Evolutionary conservation across 64 coral and sea anemone genomes (phyloP), one percentile per base, ranked within the genome.

Genomic region (Dendrophyllia cribrosa): DNA sequence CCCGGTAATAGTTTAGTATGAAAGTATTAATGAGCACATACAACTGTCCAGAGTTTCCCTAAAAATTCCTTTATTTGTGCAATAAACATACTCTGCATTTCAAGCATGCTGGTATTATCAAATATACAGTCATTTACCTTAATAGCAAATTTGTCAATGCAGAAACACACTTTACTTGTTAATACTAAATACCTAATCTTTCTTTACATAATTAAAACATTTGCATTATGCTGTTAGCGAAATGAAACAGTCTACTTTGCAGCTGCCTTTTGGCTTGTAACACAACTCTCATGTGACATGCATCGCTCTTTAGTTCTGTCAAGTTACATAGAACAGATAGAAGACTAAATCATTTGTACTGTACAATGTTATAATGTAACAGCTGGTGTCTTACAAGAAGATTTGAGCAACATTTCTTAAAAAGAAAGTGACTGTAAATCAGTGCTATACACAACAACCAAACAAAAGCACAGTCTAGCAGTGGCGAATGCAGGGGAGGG

Each of bases 61-160:
- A 64, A 63, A 82, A 82, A 82, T 64, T 82, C 16, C 43, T 82
- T 82, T 82, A 82, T 82, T 82, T 82, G 78, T 82, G 58, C 78
- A 63, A 63, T 46, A 82, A 63, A 59, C 25, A 63, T 64, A 82
- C 56, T 82, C 34, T 64, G 26, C 78, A 82, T 58, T 64, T 58
- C 56, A 58, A 34, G 78, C 78, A 63, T 82, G 34, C 34, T 2
- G 2, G 34, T 2, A 44, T 64, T 59, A 82, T 64, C 58, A 82
- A 82, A 82, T 82, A 64, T 63, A 82, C 78, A 82, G 78, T 61
- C 77, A 81, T 77, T 53, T 77, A 77, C 50, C 78, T 64, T 47
- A 26, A 58, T 58, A 63, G 25, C 78, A 63, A 63, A 80, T 56
- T 82, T 82, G 34, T 19, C 19, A 25, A 63, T 63, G 77, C 20